phyloP scores from a whole-genome alignment of 2,888 invertebrate genomes.

The Hesperia comma region DNA sequence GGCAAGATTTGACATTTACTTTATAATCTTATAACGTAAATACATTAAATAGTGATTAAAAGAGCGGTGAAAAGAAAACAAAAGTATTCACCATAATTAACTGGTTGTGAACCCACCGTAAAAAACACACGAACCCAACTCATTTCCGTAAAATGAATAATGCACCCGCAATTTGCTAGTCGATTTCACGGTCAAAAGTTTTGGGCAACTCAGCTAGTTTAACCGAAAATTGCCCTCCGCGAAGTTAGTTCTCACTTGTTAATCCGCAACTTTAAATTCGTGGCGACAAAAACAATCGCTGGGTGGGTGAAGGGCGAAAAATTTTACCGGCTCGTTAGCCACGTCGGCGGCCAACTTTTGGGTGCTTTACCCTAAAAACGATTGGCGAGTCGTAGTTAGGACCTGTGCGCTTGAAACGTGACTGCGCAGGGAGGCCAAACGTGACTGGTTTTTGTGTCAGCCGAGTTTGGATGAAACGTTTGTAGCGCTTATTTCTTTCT shows the following conservation, averaged over 20 bases:
- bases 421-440: slow-evolving; percentile 11
- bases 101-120: not conserved
- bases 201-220: slow-evolving; percentile 33
- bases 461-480: not conserved
- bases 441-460: slow-evolving; percentile 12
- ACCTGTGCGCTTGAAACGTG: slow-evolving; percentile 31
- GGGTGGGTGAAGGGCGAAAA: slow-evolving; percentile 39
- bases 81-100: slow-evolving; percentile 15
- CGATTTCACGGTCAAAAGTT: slow-evolving; percentile 37
- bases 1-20: too few relatives aligned
- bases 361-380: slow-evolving; percentile 31
- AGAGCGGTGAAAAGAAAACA: not conserved
- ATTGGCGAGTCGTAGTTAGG: slow-evolving; percentile 25
- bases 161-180: slow-evolving; percentile 36
- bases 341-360: slow-evolving; percentile 38
- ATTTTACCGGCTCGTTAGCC: slow-evolving; percentile 46
- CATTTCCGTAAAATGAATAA: slow-evolving; percentile 36
- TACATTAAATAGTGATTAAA: too few relatives aligned
- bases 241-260: slow-evolving; percentile 39
- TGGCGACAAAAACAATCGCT: slow-evolving; percentile 45
- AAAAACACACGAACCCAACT: slow-evolving; percentile 33
- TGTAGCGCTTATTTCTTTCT: not conserved
- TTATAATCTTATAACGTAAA: too few relatives aligned
- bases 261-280: slow-evolving; percentile 42
- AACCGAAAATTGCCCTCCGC: slow-evolving; percentile 35